phyloP scores from a whole-genome alignment of 2,113 vertebrate species.

The Sigmodon hispidus region DNA sequence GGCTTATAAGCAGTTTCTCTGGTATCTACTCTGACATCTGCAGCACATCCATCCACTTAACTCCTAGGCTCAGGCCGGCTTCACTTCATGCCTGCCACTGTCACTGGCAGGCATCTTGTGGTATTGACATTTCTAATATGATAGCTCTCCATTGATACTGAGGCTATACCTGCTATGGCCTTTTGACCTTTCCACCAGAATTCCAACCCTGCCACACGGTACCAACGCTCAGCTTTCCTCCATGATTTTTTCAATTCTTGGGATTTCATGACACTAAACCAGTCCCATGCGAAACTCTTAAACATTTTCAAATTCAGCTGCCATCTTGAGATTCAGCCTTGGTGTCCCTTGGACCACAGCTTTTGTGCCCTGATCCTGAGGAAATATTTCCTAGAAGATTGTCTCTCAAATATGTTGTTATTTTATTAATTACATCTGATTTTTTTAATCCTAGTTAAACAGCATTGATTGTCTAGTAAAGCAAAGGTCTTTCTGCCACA shows the following conservation, averaged over 20 bases:
- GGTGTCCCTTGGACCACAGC: neutral
- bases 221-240: neutral
- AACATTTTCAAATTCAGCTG: neutral
- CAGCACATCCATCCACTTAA: neutral
- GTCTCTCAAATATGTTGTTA: neutral
- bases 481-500: neutral
- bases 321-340: neutral
- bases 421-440: neutral
- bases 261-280: neutral
- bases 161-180: neutral
- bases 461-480: neutral
- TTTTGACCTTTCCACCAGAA: neutral
- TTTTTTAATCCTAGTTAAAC: neutral
- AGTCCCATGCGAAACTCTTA: neutral
- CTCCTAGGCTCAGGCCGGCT: neutral
- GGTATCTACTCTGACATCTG: neutral
- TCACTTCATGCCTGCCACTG: neutral
- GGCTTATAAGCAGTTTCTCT: neutral
- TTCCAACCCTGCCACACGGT: neutral
- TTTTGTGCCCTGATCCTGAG: neutral
- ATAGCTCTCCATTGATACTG: neutral
- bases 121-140: neutral
- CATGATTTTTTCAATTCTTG: neutral
- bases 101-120: neutral
- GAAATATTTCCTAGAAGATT: neutral